Percentiles rank a stretch among this genome's conserved stretches.
phyloP scores from a whole-genome alignment of 2,113 vertebrate species.

The Menidia beryllina region DNA sequence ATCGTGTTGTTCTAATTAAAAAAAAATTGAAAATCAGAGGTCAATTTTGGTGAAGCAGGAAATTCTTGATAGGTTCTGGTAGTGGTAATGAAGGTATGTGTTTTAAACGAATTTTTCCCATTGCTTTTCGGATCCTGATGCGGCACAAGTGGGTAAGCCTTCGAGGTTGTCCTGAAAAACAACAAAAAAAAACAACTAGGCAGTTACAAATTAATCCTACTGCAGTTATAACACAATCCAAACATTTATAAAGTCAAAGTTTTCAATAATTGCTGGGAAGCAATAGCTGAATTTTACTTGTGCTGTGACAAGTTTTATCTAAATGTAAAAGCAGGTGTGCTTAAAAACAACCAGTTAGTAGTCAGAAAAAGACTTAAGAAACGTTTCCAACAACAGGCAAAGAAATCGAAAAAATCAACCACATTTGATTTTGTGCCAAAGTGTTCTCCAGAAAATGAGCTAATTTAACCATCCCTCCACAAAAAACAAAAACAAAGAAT shows the following conservation, averaged over 20 bases:
- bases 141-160: slow-evolving; percentile 88
- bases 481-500: too few relatives aligned
- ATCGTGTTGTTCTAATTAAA: background rate
- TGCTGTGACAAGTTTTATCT: too few relatives aligned
- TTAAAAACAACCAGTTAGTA: too few relatives aligned
- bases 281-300: too few relatives aligned
- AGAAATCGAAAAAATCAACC: too few relatives aligned
- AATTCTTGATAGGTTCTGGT: slow-evolving; percentile 87
- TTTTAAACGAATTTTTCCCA: slow-evolving; percentile 88
- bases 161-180: slow-evolving; percentile 80
- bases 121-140: slow-evolving; percentile 84
- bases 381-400: too few relatives aligned
- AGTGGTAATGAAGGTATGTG: slow-evolving; percentile 86
- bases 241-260: background rate
- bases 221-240: background rate
- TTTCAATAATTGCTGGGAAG: too few relatives aligned
- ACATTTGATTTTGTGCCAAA: too few relatives aligned
- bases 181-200: background rate
- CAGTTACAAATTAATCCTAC: background rate
- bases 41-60: slow-evolving; percentile 86
- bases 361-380: too few relatives aligned
- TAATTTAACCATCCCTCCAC: too few relatives aligned
- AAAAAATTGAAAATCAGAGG: background rate
- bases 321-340: too few relatives aligned
- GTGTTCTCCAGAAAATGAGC: too few relatives aligned